These are phyloP conservation scores for Equus quagga DNA, from an alignment of 2,113 vertebrate genomes.

Conservation along the genomic window DNA sequence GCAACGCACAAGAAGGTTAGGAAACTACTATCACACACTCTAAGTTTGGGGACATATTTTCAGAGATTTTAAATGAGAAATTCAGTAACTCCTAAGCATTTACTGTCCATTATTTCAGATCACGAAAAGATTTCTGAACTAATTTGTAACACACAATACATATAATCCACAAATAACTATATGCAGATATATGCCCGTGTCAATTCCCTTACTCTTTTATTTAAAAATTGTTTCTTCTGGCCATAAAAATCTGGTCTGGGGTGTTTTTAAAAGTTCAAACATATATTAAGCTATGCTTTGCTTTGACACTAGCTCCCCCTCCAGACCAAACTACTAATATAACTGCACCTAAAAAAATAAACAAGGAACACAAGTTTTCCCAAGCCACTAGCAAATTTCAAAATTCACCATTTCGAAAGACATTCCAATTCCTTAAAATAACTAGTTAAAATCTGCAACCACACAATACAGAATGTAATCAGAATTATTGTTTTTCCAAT, in stretches of 20 bases:
- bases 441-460: constrained; percentile 54
- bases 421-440: constrained; percentile 57
- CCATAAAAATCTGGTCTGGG: constrained; percentile 65
- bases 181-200: background rate
- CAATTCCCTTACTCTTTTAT: constrained; percentile 47
- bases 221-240: constrained; percentile 50
- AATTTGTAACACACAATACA: constrained; percentile 48
- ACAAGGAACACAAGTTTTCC: constrained; percentile 65
- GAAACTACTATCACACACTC: background rate
- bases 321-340: constrained; percentile 85
- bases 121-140: constrained; percentile 16
- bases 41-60: constrained; percentile 26
- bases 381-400: constrained; percentile 73
- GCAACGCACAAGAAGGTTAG: constrained; percentile 26
- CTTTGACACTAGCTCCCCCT: constrained; percentile 92
- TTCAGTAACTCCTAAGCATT: constrained; percentile 35
- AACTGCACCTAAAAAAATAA: constrained; percentile 77
- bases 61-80: constrained; percentile 64
- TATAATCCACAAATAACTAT: constrained; percentile 30
- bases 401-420: constrained; percentile 61
- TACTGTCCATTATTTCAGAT: constrained; percentile 43
- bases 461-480: constrained; percentile 52
- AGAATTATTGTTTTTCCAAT: constrained; percentile 66
- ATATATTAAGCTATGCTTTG: constrained; percentile 79
- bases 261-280: constrained; percentile 77